Evolutionary conservation across 2,888 invertebrate genomes (phyloP).

Genomic region (Polydrusus cervinus): DNA sequence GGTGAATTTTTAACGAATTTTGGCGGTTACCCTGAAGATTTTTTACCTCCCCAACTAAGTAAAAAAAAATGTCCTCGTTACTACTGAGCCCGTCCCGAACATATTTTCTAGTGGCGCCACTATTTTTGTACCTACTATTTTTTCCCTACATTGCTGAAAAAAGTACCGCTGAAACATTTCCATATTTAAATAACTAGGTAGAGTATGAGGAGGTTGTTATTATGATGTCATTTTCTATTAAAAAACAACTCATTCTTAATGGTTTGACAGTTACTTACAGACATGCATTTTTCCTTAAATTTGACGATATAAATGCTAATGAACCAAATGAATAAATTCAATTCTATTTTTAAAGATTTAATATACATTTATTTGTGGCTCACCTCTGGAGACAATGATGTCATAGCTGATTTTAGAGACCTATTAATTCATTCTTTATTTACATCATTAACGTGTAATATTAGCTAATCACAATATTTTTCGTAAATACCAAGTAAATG

Average conservation of each 20-base stretch:
- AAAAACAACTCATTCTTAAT: background rate
- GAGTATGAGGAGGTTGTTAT: no score
- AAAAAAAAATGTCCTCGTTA: no score
- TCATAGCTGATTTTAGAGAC: conserved; percentile 35
- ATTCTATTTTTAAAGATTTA: conserved; percentile 31
- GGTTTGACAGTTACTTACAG: background rate
- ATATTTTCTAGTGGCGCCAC: no score
- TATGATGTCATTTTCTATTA: no score
- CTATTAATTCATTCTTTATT: conserved; percentile 24
- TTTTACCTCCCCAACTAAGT: no score
- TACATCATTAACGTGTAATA: conserved; percentile 15
- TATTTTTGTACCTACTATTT: no score
- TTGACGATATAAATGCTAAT: conserved; percentile 16
- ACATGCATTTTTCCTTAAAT: background rate
- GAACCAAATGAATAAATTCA: conserved; percentile 11
- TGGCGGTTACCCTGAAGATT: no score
- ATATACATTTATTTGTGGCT: conserved; percentile 24
- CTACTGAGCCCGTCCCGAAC: no score
- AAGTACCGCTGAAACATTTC: no score
- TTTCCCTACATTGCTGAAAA: no score
- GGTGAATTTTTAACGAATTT: no score
- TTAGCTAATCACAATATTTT: conserved; percentile 17
- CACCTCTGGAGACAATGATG: conserved; percentile 31
- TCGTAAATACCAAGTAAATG: background rate
- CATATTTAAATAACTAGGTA: no score